Conservation (phyloP, 2,888 invertebrate genomes). For the Sicus ferrugineus region DNA sequence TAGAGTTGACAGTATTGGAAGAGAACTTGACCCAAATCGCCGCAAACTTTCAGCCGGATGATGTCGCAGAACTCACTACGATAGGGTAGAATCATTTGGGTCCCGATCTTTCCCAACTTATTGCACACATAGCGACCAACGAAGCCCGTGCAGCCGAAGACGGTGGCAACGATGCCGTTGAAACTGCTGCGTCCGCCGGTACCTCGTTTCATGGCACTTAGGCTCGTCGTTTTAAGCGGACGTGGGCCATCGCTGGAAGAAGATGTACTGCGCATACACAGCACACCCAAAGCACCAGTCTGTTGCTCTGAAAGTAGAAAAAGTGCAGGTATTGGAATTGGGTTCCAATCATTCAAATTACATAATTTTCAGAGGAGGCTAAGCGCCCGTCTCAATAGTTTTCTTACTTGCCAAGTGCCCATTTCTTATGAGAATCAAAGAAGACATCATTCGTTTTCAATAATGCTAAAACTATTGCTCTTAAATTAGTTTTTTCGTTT, state of each 20-base stretch:
- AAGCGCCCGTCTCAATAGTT: not conserved
- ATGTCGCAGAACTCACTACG: conserved; percentile 85
- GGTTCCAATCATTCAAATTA: too few relatives aligned
- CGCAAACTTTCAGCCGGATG: conserved; percentile 80
- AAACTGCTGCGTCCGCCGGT: conserved; percentile 95
- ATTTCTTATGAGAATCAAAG: conserved; percentile 58
- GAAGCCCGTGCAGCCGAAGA: conserved; percentile 92
- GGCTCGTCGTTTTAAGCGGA: conserved; percentile 67
- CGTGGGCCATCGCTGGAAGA: conserved; percentile 56
- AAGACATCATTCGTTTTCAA: conserved; percentile 50
- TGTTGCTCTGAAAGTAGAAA: conserved; percentile 47
- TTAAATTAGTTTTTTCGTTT: too few relatives aligned
- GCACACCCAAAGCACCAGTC: conserved; percentile 55
- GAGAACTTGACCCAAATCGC: conserved; percentile 94
- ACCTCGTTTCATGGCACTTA: conserved; percentile 78
- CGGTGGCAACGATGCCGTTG: conserved; percentile 97
- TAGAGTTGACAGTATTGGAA: conserved; percentile 85
- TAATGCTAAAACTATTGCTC: not conserved
- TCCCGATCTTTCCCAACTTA: conserved; percentile 85
- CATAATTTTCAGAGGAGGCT: conserved; percentile 46
- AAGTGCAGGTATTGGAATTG: too few relatives aligned
- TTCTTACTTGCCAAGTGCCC: conserved; percentile 60
- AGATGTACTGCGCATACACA: conserved; percentile 53
- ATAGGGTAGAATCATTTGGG: conserved; percentile 92
- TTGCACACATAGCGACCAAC: conserved; percentile 89